Evolutionary conservation across 2,113 vertebrate genomes (phyloP).

Genomic region (Tachysurus fulvidraco): DNA sequence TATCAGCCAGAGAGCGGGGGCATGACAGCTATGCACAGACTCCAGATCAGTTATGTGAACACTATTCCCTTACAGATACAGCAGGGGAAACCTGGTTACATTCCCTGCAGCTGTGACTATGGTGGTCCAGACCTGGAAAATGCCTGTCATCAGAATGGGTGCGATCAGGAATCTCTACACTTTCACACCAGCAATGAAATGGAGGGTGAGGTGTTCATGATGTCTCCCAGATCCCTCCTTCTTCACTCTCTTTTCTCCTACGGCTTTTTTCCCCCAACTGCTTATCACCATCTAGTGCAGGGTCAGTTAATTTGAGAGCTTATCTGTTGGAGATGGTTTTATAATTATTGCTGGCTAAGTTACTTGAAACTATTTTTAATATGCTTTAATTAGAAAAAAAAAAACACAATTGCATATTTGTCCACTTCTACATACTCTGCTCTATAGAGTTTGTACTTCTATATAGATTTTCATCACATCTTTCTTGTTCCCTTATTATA

Average conservation of each 20-base stretch:
- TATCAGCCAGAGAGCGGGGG: conserved; percentile 67
- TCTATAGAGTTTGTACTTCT: neutral
- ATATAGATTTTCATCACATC: neutral
- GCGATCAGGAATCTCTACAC: conserved; percentile 69
- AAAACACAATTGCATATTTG: neutral
- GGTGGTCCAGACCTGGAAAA: conserved; percentile 75
- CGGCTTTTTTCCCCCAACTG: neutral
- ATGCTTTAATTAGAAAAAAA: neutral
- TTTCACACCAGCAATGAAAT: conserved; percentile 43
- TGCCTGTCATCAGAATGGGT: conserved; percentile 74
- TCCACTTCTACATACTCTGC: neutral
- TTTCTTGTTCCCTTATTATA: neutral
- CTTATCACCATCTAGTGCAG: conserved; percentile 1
- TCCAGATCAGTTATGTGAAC: conserved; percentile 71
- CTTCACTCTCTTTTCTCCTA: neutral
- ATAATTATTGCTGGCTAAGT: neutral
- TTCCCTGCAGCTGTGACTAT: conserved; percentile 55
- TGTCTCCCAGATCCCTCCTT: conserved; percentile 43
- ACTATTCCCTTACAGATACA: conserved; percentile 66
- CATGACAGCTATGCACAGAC: conserved; percentile 51
- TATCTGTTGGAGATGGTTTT: neutral
- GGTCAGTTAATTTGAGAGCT: neutral
- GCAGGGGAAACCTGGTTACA: conserved; percentile 44
- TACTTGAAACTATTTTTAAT: neutral
- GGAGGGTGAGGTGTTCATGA: conserved; percentile 49